These are phyloP conservation scores for Megaceryle maxima DNA, from an alignment of 2,113 vertebrate genomes.

Conservation along the genomic window DNA sequence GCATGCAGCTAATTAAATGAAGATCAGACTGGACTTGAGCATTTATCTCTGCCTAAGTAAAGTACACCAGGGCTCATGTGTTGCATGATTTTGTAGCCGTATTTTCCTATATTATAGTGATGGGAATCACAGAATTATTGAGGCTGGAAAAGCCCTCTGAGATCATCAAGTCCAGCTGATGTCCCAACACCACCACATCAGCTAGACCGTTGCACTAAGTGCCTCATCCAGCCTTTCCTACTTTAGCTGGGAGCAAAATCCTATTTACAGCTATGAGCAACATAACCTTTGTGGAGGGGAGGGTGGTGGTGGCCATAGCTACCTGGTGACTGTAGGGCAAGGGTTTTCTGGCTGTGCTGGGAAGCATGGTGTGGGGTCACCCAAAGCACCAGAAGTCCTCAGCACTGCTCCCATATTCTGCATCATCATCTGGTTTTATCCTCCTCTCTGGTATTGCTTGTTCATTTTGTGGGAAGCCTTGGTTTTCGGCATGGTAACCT, in stretches of 20 bases:
- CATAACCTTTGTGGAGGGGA: neutral
- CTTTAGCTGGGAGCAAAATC: neutral
- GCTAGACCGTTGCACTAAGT: too few species aligned
- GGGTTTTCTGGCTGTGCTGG: neutral
- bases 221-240: too few species aligned
- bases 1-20: neutral
- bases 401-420: neutral
- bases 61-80: neutral
- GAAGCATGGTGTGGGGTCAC: neutral
- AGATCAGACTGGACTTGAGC: neutral
- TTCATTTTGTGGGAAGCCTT: neutral
- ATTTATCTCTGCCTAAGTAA: neutral
- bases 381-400: neutral
- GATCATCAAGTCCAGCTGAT: too few species aligned
- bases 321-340: neutral
- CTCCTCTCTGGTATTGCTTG: neutral
- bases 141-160: too few species aligned
- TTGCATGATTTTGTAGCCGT: neutral
- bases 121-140: too few species aligned
- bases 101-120: neutral
- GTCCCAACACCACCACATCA: too few species aligned
- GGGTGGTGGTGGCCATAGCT: rapidly evolving
- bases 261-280: neutral
- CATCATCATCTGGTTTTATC: neutral
- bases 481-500: neutral